Evolutionary conservation across 1,140 invertebrate genomes (phyloP).

Genomic region (Microplitis demolitor): DNA sequence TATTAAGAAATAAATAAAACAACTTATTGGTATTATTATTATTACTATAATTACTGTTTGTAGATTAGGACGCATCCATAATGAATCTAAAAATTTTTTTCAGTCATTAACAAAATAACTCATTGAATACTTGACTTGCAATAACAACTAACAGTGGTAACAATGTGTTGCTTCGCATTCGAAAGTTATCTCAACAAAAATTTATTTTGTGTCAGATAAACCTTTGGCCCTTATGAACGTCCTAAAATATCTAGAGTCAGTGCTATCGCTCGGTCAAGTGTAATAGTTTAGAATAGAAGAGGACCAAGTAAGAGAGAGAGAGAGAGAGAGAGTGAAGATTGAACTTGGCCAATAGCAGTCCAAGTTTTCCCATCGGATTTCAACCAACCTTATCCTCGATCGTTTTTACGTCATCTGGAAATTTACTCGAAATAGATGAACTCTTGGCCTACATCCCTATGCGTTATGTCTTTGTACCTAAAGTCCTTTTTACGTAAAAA

Average conservation of each 20-base stretch:
- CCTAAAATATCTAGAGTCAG: neutral
- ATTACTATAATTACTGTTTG: too few relatives aligned
- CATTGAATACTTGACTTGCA: too few relatives aligned
- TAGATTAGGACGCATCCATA: too few relatives aligned
- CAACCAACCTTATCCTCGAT: constrained; percentile 37
- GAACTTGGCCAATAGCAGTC: neutral
- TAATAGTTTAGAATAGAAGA: neutral
- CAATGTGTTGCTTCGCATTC: too few relatives aligned
- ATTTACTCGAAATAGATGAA: constrained; percentile 59
- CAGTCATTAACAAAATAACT: too few relatives aligned
- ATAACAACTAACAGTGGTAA: too few relatives aligned
- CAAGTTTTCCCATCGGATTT: constrained; percentile 18
- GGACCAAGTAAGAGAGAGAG: neutral
- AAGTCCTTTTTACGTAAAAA: too few relatives aligned
- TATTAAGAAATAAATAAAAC: too few relatives aligned
- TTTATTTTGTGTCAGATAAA: neutral
- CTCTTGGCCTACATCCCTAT: constrained; percentile 58
- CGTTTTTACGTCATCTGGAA: constrained; percentile 52
- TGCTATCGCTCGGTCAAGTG: neutral
- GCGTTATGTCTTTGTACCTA: constrained; percentile 10
- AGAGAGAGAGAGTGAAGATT: neutral
- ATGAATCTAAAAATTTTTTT: too few relatives aligned
- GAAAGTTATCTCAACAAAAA: too few relatives aligned
- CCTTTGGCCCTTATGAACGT: neutral
- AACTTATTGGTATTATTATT: too few relatives aligned